These are phyloP conservation scores for Chaetogeoica ovagalla DNA, from an alignment of 2,888 invertebrate species.

Conservation along the genomic window DNA sequence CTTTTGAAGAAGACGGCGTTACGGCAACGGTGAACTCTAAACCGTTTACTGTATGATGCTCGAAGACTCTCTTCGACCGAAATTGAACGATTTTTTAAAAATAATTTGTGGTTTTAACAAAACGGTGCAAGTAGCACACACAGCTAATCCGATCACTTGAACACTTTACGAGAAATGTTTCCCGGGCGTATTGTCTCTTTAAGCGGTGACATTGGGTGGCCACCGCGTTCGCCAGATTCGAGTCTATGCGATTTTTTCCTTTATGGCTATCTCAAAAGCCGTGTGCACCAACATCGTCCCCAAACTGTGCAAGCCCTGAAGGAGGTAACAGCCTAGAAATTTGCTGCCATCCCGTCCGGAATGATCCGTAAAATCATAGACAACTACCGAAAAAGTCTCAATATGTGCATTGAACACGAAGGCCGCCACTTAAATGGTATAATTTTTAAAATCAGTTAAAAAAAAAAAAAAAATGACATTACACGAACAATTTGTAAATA, in stretches of 20 bases:
- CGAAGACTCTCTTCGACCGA: too few species aligned
- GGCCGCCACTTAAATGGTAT: too few species aligned
- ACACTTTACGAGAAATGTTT: neutral
- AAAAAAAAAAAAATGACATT: too few species aligned
- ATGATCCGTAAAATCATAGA: neutral
- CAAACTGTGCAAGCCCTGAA: neutral
- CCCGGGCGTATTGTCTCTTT: neutral
- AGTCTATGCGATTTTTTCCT: neutral
- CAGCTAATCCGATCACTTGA: neutral
- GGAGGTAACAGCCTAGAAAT: neutral
- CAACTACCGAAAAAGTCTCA: too few species aligned
- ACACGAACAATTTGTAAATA: too few species aligned
- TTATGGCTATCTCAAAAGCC: neutral
- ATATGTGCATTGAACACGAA: too few species aligned
- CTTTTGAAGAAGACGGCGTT: too few species aligned
- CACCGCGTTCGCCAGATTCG: neutral
- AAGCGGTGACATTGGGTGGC: neutral
- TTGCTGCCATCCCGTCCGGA: neutral
- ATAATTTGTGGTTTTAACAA: too few species aligned
- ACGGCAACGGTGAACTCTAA: too few species aligned
- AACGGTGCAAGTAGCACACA: neutral
- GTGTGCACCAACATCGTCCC: neutral
- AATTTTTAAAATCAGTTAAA: too few species aligned
- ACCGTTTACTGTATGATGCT: too few species aligned
- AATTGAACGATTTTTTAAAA: too few species aligned